Evolutionary conservation across 2,888 invertebrate species (phyloP).

Genomic region (Ormyrus nitidulus): DNA sequence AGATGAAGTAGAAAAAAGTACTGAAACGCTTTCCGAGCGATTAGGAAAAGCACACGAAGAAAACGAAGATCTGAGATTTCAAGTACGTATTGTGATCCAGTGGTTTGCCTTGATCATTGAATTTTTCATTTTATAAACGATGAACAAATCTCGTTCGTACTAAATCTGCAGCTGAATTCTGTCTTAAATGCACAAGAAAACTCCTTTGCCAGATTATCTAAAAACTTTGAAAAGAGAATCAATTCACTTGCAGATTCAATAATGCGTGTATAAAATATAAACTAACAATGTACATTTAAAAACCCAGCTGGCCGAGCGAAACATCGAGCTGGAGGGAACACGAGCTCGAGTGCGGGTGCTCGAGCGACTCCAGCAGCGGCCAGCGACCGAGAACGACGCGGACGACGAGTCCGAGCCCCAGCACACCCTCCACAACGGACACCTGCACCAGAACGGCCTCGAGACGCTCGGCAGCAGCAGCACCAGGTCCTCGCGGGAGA

Average conservation of each 20-base stretch:
- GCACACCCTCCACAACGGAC: background rate
- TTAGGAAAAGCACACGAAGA: slow-evolving; percentile 86
- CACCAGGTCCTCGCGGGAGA: slow-evolving; percentile 56
- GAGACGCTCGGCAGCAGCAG: slow-evolving; percentile 58
- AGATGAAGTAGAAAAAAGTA: slow-evolving; percentile 82
- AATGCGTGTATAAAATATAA: background rate
- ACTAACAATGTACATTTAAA: background rate
- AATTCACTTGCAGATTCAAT: too few relatives aligned
- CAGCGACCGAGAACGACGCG: slow-evolving; percentile 74
- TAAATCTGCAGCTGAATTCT: too few relatives aligned
- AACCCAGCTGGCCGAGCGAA: slow-evolving; percentile 85
- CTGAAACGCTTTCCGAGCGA: slow-evolving; percentile 81
- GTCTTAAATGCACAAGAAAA: too few relatives aligned
- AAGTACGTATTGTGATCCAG: slow-evolving; percentile 76
- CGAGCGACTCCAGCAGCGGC: slow-evolving; percentile 78
- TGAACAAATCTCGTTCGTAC: too few relatives aligned
- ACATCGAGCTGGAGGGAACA: slow-evolving; percentile 89
- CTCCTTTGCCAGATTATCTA: too few relatives aligned
- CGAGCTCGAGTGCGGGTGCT: slow-evolving; percentile 85
- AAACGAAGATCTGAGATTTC: slow-evolving; percentile 88
- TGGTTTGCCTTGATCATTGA: too few relatives aligned
- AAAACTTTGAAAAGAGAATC: too few relatives aligned
- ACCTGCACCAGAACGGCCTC: slow-evolving; percentile 3
- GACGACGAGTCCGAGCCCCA: slow-evolving; percentile 72
- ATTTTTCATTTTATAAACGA: too few relatives aligned